A percentile compares a stretch with the other conserved stretches of the same genome.
phyloP scores from a whole-genome alignment of 2,113 vertebrate species.

The Otus sunia region DNA sequence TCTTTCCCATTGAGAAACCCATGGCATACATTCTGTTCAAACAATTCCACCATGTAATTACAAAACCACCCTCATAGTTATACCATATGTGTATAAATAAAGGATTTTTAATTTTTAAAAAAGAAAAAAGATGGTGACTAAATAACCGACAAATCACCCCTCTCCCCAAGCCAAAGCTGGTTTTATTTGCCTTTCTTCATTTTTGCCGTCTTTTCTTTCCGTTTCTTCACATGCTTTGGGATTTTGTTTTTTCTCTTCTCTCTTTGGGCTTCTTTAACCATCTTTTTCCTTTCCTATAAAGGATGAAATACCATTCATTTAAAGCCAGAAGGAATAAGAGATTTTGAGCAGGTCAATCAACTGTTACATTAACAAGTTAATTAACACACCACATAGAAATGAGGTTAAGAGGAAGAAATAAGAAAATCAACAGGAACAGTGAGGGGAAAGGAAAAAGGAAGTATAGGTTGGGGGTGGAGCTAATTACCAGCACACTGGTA shows the following conservation, averaged over 20 bases:
- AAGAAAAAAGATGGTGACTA: background rate
- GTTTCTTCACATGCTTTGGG: conserved; percentile 92
- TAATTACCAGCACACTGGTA: background rate
- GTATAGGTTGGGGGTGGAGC: background rate
- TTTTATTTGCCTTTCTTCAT: conserved; percentile 86
- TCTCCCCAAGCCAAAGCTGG: background rate
- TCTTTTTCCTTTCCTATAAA: conserved; percentile 88
- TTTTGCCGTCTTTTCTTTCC: conserved; percentile 89
- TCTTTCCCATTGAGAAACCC: background rate
- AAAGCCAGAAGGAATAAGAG: background rate
- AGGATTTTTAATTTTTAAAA: background rate
- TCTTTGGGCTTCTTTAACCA: conserved; percentile 90
- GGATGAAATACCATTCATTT: background rate
- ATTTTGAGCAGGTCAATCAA: background rate
- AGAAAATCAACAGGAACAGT: background rate
- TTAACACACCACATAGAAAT: background rate
- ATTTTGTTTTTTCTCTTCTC: conserved; percentile 90
- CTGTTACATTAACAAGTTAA: background rate
- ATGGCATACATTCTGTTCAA: background rate
- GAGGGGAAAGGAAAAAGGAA: background rate
- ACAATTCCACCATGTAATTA: background rate
- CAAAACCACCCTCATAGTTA: background rate
- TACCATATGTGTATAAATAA: background rate
- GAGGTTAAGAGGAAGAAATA: background rate
- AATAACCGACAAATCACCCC: background rate